Conservation (phyloP, 2,888 invertebrate genomes). For the Phymatocera aterrima region DNA sequence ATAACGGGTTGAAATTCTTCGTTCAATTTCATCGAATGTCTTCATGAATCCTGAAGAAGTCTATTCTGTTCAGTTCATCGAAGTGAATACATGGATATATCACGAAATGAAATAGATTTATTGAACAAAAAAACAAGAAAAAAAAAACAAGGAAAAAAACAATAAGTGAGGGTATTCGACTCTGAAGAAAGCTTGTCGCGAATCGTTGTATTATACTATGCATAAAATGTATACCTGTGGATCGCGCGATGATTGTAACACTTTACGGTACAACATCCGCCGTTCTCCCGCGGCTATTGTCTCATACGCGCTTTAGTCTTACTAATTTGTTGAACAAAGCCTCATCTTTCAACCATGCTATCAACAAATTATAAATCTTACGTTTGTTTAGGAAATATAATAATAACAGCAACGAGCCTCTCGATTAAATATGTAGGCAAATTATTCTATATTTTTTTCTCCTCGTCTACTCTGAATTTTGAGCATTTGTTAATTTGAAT, state of each 20-base stretch:
- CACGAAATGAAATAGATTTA: too few species aligned
- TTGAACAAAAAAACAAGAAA: too few species aligned
- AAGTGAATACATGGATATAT: too few species aligned
- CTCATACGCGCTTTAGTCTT: neutral
- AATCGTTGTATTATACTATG: neutral
- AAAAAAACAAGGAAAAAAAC: too few species aligned
- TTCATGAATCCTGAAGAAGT: conserved; percentile 1
- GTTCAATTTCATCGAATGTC: neutral
- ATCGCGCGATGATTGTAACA: neutral
- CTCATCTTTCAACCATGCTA: conserved; percentile 44
- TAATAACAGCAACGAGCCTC: neutral
- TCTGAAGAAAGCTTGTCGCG: too few species aligned
- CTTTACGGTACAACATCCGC: conserved; percentile 40
- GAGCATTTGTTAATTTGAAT: neutral
- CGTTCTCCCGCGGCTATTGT: conserved; percentile 29
- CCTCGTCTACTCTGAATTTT: too few species aligned
- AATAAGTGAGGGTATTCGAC: too few species aligned
- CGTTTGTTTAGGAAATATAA: conserved; percentile 49
- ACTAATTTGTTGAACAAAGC: conserved; percentile 34
- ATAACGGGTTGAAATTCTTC: neutral
- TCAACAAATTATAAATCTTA: conserved; percentile 43
- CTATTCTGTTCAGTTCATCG: too few species aligned
- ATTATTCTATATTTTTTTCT: neutral
- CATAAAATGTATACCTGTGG: too few species aligned
- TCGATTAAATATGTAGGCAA: neutral